Evolutionary conservation across 1,140 invertebrate genomes (phyloP), one percentile per base, ranked within the genome.

Genomic region (Paramacrobiotus metropolitanus): DNA sequence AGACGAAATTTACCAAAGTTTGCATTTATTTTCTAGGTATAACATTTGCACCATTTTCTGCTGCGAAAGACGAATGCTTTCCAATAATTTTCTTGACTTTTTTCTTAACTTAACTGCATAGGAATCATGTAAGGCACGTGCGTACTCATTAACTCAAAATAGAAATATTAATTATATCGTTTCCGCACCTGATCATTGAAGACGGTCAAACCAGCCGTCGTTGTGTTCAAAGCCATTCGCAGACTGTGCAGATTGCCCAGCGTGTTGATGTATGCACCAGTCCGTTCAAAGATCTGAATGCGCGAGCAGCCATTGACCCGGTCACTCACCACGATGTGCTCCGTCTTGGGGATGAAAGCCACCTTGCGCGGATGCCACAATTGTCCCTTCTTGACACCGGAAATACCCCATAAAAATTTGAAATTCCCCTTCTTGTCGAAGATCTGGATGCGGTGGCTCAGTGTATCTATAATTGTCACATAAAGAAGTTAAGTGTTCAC

Each of bases 241-340:
- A 55, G 24, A 20, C 48, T 24, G 28, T 55, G 48, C 9, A 55
- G 24, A 28, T 55, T 55, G 9, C 48, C 48, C 48, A 55, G 24
- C 4, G 48, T 28, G 24, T 4, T 15, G 15, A 55, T 15, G 24
- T 20, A 55, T 24, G 15, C 24, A 24, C 48, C 48, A 20, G 15
- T 24, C 28, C 48, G 48, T 55, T 15, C 24, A 24, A 55, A 55
- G 48, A 55, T 55, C 48, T 55, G 48, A 24, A 55, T 55, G 24
- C 48, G 48, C 24, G 48, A 55, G 24, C 48, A 55, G 15, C 48
- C 48, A 24, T 55, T 55, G 48, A 55, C 48, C 15, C 34, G 34
- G 34, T 40, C 34, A 40, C 34, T 40, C n/a, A 40, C n/a, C 34
- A 40, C 34, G n/a, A 40, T n/a, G 34, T 40, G 34, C 9, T 40